These are phyloP conservation scores for Lomographa bimaculata DNA, from an alignment of 2,888 invertebrate genomes.

Conservation along the genomic window DNA sequence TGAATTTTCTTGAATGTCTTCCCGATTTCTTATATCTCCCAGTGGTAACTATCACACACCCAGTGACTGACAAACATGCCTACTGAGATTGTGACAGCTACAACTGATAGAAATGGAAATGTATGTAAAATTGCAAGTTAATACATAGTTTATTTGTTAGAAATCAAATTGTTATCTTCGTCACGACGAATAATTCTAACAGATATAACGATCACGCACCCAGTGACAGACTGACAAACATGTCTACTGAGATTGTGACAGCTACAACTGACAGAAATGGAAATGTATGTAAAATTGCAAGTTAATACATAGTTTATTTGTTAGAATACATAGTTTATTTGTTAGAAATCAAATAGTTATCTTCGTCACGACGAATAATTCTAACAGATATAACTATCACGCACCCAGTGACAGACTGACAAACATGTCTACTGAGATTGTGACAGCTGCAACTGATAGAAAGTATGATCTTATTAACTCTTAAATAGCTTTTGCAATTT, in stretches of 20 bases:
- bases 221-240: slow-evolving; percentile 24
- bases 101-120: not conserved
- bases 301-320: too few species aligned
- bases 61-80: slow-evolving; percentile 25
- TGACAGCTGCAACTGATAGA: slow-evolving; percentile 9
- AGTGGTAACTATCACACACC: slow-evolving; percentile 12
- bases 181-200: slow-evolving; percentile 7
- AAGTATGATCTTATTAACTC: too few species aligned
- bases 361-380: too few species aligned
- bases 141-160: too few species aligned
- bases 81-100: slow-evolving; percentile 23
- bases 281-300: too few species aligned
- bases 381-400: slow-evolving; percentile 8
- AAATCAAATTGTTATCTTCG: too few species aligned
- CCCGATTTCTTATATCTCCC: slow-evolving; percentile 8
- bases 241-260: slow-evolving; percentile 31
- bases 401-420: slow-evolving; percentile 28
- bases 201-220: slow-evolving; percentile 7
- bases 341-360: too few species aligned
- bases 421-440: slow-evolving; percentile 25
- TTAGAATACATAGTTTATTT: too few species aligned
- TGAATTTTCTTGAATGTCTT: too few species aligned
- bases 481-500: too few species aligned
- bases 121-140: too few species aligned
- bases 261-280: slow-evolving; percentile 12